A percentile compares a stretch with the other conserved stretches of the same genome.
phyloP scores from a whole-genome alignment of 2,888 invertebrate species.

The Nomada fucata region DNA sequence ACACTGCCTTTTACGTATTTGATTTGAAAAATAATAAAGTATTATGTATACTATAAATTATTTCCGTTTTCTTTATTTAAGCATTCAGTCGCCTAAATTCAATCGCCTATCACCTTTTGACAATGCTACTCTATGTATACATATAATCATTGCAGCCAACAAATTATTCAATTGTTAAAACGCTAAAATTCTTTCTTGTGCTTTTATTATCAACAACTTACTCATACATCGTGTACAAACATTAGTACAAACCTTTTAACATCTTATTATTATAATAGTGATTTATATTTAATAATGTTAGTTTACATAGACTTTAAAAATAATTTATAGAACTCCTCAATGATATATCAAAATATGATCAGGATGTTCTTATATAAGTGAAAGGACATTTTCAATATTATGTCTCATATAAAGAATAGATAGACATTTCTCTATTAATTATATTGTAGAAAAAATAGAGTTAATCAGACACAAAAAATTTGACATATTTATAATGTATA shows the following conservation, averaged over 20 bases:
- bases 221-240: constrained; percentile 35
- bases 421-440: constrained; percentile 13
- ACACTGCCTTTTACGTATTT: constrained; percentile 62
- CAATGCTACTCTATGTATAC: not conserved
- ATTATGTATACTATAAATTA: constrained; percentile 48
- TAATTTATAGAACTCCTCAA: not conserved
- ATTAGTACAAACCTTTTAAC: constrained; percentile 36
- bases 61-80: constrained; percentile 42
- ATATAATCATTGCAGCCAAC: not conserved
- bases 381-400: constrained; percentile 1
- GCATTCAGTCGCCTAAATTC: constrained; percentile 19
- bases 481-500: constrained; percentile 28
- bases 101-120: not conserved
- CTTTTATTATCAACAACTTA: constrained; percentile 39
- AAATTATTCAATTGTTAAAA: too few species aligned
- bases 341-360: not conserved
- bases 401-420: not conserved
- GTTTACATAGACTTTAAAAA: constrained; percentile 25
- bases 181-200: constrained; percentile 3
- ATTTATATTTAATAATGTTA: not conserved
- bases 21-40: constrained; percentile 65
- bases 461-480: constrained; percentile 19
- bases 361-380: not conserved
- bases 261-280: constrained; percentile 7
- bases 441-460: constrained; percentile 39